Base-by-base conservation (phyloP, 2,113 vertebrate genomes). In the Chrysochloris asiatica region DNA sequence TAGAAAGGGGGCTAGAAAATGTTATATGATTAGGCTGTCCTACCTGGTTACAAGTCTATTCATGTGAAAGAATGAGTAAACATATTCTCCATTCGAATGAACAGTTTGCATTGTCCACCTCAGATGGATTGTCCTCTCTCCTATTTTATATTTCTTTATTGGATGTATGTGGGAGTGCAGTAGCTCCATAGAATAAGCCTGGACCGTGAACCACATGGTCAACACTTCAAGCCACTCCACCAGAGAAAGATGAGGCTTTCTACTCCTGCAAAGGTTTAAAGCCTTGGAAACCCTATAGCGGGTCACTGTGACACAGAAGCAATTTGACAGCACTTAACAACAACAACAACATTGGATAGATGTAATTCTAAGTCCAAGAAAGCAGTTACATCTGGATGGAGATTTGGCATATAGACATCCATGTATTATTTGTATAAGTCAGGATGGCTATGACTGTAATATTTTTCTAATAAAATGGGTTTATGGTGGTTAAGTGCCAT, bases 361-460 rank as follows among this genome's bases (percentile, higher is more conserved):
- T n/a, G n/a, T n/a, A 50, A 50, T 84, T 63, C 69, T 59, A 63
- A 33, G 24, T 36, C 45, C 45, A 93, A 87, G 79, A 48, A 87
- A 92, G 69, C 26, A 81, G 17, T 83, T 84, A 36, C 3, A 77
- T 24, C 41, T 87, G 24, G 76, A 63, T 88, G 13, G 52, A 88
- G 24, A 82, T 63, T 72, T 82, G n/a, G 21, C 87, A 1, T 82
- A 11, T 73, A 82, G 45, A 78, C 26, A 71, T 67, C 67, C 26
- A 50, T 19, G 88, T 94, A 90, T 90, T 85, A 38, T 92, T 95
- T 92, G 14, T 82, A 43, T 87, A 87, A 17, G 9, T 90, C 45
- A 73, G 14, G 13, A 56, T 90, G 50, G 28, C 83, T 84, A 17
- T 81, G 14, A 41, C 43, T 26, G 26, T 11, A 54, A 24, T 52